phyloP scores from a whole-genome alignment of 2,113 vertebrate genomes.

The Leptosomus discolor region DNA sequence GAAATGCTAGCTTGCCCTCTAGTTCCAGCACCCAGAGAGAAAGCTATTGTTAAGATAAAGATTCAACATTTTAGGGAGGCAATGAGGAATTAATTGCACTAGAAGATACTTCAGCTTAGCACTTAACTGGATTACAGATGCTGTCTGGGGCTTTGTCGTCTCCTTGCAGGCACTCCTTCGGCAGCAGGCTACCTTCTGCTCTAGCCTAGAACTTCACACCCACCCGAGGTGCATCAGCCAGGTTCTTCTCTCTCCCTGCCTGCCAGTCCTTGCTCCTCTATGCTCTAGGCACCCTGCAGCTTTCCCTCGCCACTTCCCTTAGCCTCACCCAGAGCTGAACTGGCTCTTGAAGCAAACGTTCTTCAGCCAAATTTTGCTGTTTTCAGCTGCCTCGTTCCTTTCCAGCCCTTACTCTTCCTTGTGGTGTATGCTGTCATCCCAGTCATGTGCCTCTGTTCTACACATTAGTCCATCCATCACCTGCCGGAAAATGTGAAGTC shows the following conservation, averaged over 20 bases:
- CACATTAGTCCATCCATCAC: neutral
- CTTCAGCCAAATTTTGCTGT: neutral
- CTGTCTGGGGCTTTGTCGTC: neutral
- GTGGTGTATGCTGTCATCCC: neutral
- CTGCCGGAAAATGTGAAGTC: neutral
- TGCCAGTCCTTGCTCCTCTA: neutral
- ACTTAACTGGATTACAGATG: neutral
- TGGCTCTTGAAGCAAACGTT: neutral
- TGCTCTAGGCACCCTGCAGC: neutral
- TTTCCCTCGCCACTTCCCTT: neutral
- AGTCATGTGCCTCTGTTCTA: accelerated
- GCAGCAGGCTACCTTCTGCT: neutral
- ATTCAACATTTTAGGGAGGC: neutral
- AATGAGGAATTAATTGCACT: neutral
- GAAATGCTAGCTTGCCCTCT: neutral
- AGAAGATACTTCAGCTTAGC: neutral
- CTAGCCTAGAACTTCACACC: neutral
- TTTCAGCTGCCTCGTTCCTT: neutral
- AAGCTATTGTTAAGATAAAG: neutral
- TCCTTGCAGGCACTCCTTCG: neutral
- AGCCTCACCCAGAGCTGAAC: neutral
- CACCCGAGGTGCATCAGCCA: neutral
- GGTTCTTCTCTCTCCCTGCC: neutral
- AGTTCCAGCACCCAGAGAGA: neutral
- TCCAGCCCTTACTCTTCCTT: neutral